A percentile compares a stretch with the other conserved stretches of the same genome.
Evolutionary conservation across 2,113 vertebrate species (phyloP).

Genomic region (Pitta sordida): DNA sequence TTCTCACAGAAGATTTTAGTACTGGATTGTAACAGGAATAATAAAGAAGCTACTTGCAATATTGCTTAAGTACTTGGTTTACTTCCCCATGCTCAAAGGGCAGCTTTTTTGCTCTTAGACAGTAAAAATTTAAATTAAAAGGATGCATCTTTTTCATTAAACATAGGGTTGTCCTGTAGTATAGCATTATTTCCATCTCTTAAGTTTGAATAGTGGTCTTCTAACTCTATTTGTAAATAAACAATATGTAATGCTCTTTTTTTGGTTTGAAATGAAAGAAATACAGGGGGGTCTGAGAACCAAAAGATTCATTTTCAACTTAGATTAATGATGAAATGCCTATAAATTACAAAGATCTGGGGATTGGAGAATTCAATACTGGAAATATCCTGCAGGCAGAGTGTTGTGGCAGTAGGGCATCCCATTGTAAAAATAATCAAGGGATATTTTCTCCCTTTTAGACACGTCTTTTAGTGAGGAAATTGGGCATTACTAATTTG

Average conservation of each 20-base stretch:
- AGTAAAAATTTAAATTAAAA: not conserved
- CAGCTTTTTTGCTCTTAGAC: not conserved
- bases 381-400: not conserved
- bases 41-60: not conserved
- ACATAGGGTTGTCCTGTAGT: not conserved
- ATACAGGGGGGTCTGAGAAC: not conserved
- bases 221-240: not conserved
- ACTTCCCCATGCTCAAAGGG: not conserved
- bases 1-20: not conserved
- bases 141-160: not conserved
- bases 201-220: not conserved
- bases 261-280: not conserved
- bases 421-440: not conserved
- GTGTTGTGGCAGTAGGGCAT: not conserved
- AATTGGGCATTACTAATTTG: not conserved
- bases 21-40: not conserved
- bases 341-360: not conserved
- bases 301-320: not conserved
- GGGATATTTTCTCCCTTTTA: not conserved
- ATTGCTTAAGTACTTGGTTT: not conserved
- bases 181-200: not conserved
- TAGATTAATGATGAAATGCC: not conserved
- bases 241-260: fast-evolving
- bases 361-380: not conserved
- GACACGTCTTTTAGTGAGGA: not conserved